Evolutionary conservation across 1,140 invertebrate species (phyloP), one percentile per base, ranked within the genome.

Genomic region (Rhagoletis pomonella): DNA sequence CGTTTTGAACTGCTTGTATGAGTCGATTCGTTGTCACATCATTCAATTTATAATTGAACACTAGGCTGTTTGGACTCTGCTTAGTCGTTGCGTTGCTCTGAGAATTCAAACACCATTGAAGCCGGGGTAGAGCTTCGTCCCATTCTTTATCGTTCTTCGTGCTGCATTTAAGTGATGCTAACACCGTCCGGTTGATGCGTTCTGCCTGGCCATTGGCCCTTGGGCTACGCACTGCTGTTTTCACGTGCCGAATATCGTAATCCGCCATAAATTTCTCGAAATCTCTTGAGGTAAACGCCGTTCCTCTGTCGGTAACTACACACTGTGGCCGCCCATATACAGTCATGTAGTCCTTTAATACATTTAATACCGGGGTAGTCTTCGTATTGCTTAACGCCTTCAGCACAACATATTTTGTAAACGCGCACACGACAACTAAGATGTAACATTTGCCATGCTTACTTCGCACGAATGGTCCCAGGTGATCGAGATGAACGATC

Each of bases 171-270:
- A 86, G 44, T 6, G 47, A 29, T 14, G n/a, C 58, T 9, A 69
- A 58, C 3, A 88, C 85, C 1, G 77, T 90, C 81, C 29, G 87
- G 86, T 88, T 90, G 73, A 50, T 88, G 58, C 88, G 89, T 89
- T 88, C 88, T 65, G 60, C 86, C 85, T 85, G 89, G 77, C 85
- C 89, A 65, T 92, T 93, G 0, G 89, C 90, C 19, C 90, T 87
- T 0, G 91, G 90, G 19, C 89, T 89, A 39, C 89, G 89, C 4
- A 93, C 89, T 1, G 91, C 91, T 88, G 90, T 93, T n/a, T 89
- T 29, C 0, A 91, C 69, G n/a, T 92, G 90, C 59, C 86, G 88
- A 19, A 93, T 90, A 1, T 87, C 87, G 9, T 90, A 77, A 17
- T 89, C 44, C 14, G 85, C 47, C 64, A 89, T 89, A 67, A 91